Conservation (phyloP, 23 tunicate genomes). For the Styela clava region DNA sequence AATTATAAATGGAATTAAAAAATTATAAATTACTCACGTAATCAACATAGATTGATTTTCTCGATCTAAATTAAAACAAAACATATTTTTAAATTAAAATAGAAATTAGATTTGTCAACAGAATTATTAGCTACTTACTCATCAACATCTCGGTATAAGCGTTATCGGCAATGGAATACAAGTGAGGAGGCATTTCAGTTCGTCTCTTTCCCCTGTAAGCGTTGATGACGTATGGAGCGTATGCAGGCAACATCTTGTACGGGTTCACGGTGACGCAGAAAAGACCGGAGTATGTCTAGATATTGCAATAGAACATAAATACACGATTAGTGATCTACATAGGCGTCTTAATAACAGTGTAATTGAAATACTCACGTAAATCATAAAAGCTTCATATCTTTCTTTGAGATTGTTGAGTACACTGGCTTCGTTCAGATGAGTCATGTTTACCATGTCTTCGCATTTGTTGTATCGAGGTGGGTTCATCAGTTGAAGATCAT, state of each 20-base stretch:
- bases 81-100: too few species aligned
- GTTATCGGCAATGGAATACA: slow-evolving; percentile 95
- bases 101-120: background rate
- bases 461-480: slow-evolving; percentile 86
- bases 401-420: slow-evolving; percentile 70
- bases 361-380: slow-evolving; percentile 63
- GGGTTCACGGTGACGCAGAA: slow-evolving; percentile 99
- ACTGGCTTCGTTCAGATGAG: slow-evolving; percentile 89
- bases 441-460: slow-evolving; percentile 95
- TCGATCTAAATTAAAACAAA: slow-evolving; percentile 49
- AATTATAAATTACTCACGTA: slow-evolving; percentile 59
- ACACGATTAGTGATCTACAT: too few species aligned
- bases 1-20: background rate
- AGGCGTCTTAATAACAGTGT: too few species aligned
- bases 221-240: slow-evolving; percentile 82
- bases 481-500: slow-evolving; percentile 77
- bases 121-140: slow-evolving; percentile 36
- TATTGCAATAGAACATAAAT: too few species aligned
- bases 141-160: slow-evolving; percentile 98
- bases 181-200: slow-evolving; percentile 98
- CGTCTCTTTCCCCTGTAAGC: slow-evolving; percentile 87
- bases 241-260: slow-evolving; percentile 96
- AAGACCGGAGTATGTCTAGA: slow-evolving; percentile 86
- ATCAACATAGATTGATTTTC: slow-evolving; percentile 96
- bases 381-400: slow-evolving; percentile 82